Evolutionary conservation across 2,113 vertebrate species (phyloP).

Genomic region (Spea bombifrons): DNA sequence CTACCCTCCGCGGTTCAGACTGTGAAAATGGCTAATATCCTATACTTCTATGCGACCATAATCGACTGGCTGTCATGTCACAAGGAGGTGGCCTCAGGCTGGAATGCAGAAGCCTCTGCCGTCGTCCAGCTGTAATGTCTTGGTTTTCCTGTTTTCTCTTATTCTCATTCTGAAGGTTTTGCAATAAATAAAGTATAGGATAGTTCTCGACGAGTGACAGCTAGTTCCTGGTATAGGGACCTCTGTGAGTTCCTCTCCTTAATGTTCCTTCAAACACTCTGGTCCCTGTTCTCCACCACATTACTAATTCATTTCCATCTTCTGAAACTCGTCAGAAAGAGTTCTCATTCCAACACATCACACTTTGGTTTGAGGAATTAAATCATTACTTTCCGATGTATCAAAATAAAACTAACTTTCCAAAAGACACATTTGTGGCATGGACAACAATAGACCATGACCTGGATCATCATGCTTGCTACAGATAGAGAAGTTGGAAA

Average conservation of each 20-base stretch:
- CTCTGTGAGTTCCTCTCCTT: constrained; percentile 15
- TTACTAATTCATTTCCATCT: constrained; percentile 33
- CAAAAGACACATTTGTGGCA: neutral
- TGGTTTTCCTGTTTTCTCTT: neutral
- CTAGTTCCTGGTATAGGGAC: constrained; percentile 21
- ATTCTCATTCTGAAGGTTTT: constrained; percentile 13
- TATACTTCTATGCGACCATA: neutral
- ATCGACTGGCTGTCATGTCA: neutral
- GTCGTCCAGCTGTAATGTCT: neutral
- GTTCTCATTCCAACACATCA: neutral
- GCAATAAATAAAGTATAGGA: constrained; percentile 25
- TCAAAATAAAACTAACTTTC: neutral
- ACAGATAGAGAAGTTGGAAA: no score
- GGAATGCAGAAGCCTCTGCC: neutral
- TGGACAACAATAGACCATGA: no score
- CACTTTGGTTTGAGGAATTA: neutral
- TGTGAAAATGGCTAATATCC: constrained; percentile 4
- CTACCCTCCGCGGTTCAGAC: neutral
- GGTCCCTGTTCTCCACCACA: constrained; percentile 18
- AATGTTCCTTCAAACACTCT: constrained; percentile 26
- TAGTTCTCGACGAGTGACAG: constrained; percentile 28
- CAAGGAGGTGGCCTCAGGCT: constrained; percentile 15
- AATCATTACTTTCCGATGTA: neutral
- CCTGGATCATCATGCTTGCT: no score
- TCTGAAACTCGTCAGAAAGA: neutral